Evolutionary conservation across 2,888 invertebrate genomes (phyloP).

Genomic region (Theretra japonica): DNA sequence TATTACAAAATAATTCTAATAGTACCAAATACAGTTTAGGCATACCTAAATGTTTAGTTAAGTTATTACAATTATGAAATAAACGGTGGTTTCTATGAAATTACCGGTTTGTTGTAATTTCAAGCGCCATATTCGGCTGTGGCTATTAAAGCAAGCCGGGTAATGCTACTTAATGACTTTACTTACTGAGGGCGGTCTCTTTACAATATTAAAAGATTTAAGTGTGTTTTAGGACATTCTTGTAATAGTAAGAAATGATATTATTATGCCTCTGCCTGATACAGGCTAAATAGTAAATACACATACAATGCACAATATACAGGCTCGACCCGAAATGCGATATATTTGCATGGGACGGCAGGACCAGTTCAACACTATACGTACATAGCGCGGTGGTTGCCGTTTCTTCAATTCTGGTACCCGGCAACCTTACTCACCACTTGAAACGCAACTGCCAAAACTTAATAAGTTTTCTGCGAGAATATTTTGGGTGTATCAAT

Average conservation of each 20-base stretch:
- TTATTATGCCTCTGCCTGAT: not conserved
- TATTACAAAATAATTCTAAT: not conserved
- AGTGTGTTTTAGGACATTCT: not conserved
- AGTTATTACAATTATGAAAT: conserved; percentile 11
- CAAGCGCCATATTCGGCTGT: not conserved
- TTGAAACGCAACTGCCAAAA: too few species aligned
- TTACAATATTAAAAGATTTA: not conserved
- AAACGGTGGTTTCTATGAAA: conserved; percentile 14
- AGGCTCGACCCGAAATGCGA: too few species aligned
- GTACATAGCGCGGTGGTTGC: too few species aligned
- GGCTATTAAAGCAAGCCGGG: conserved; percentile 5
- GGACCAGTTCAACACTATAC: too few species aligned
- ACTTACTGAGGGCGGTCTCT: not conserved
- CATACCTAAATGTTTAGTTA: not conserved
- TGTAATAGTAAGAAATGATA: not conserved
- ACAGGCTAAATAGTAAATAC: too few species aligned
- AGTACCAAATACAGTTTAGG: not conserved
- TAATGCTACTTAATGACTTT: conserved; percentile 1
- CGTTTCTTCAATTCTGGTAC: too few species aligned
- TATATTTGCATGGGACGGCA: too few species aligned
- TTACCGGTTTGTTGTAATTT: conserved; percentile 14
- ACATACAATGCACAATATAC: too few species aligned
- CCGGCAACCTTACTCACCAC: too few species aligned
- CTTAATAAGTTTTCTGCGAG: too few species aligned
- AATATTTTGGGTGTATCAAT: too few species aligned